A percentile compares a stretch with the other conserved stretches of the same genome.
These are phyloP conservation scores for Crotalus adamanteus DNA, from an alignment of 2,797 vertebrate genomes.

Conservation along the genomic window DNA sequence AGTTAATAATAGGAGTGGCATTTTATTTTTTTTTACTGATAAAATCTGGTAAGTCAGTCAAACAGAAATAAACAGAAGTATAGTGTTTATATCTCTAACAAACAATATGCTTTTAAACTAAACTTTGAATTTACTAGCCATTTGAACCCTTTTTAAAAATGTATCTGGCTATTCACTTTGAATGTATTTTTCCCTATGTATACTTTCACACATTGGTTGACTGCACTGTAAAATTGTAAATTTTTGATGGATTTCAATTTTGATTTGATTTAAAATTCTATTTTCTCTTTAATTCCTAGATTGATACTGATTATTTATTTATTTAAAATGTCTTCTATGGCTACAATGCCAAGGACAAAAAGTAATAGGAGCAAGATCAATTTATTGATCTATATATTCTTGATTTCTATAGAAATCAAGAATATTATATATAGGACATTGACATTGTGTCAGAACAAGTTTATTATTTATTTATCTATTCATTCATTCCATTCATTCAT, in stretches of 20 bases:
- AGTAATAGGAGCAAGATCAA: neutral
- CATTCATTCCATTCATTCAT: neutral
- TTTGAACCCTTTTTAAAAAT: neutral
- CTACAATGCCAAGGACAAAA: neutral
- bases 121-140: neutral
- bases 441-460: neutral
- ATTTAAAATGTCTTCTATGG: neutral
- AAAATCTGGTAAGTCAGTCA: neutral
- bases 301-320: neutral
- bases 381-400: neutral
- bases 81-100: neutral
- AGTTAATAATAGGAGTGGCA: neutral
- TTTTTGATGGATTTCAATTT: neutral
- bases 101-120: neutral
- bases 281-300: neutral
- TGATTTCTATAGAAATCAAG: neutral
- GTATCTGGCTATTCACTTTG: neutral
- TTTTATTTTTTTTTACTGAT: neutral
- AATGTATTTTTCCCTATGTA: neutral
- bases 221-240: neutral
- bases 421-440: neutral
- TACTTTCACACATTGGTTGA: neutral
- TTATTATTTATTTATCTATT: no score
- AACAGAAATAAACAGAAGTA: neutral
- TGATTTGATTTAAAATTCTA: neutral